Percentiles rank a stretch among this genome's conserved stretches.
Evolutionary conservation across 2,797 vertebrate genomes (phyloP).

Genomic region (Typhlichthys subterraneus): DNA sequence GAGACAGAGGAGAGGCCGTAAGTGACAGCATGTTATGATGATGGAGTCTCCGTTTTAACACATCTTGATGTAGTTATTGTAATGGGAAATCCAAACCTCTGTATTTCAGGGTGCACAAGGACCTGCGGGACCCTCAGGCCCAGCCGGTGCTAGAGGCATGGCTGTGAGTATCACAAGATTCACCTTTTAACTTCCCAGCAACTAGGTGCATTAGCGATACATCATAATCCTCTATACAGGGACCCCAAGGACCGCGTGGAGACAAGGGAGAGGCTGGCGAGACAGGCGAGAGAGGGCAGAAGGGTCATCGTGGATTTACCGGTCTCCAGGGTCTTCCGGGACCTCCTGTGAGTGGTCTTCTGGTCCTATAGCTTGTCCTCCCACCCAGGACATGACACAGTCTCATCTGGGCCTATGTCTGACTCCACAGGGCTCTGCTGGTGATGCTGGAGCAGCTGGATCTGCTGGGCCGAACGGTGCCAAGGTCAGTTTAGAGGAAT

Average conservation of each 20-base stretch:
- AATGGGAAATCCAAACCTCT: constrained; percentile 11
- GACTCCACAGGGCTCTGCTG: constrained; percentile 84
- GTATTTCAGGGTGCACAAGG: constrained; percentile 89
- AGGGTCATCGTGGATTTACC: constrained; percentile 97
- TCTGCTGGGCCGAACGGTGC: constrained; percentile 87
- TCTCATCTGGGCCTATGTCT: constrained; percentile 15
- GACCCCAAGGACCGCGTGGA: constrained; percentile 94
- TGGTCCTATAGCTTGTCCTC: background rate
- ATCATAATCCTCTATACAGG: constrained; percentile 71
- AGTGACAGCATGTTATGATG: constrained; percentile 59
- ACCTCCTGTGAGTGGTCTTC: constrained; percentile 85
- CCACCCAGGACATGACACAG: background rate
- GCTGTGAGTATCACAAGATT: constrained; percentile 79
- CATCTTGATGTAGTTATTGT: background rate
- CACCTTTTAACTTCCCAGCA: background rate
- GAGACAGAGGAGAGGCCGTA: constrained; percentile 93
- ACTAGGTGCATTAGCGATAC: constrained; percentile 14
- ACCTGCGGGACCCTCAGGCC: constrained; percentile 88
- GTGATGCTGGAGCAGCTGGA: constrained; percentile 88
- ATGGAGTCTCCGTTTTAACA: background rate
- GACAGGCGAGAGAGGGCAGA: constrained; percentile 91
- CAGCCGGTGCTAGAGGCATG: constrained; percentile 91
- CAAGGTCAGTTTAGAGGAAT: constrained; percentile 80
- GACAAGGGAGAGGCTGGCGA: constrained; percentile 96
- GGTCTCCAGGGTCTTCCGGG: constrained; percentile 96